These are phyloP conservation scores for Macrosoma leucophasiata DNA, from an alignment of 2,888 invertebrate species.

Conservation along the genomic window DNA sequence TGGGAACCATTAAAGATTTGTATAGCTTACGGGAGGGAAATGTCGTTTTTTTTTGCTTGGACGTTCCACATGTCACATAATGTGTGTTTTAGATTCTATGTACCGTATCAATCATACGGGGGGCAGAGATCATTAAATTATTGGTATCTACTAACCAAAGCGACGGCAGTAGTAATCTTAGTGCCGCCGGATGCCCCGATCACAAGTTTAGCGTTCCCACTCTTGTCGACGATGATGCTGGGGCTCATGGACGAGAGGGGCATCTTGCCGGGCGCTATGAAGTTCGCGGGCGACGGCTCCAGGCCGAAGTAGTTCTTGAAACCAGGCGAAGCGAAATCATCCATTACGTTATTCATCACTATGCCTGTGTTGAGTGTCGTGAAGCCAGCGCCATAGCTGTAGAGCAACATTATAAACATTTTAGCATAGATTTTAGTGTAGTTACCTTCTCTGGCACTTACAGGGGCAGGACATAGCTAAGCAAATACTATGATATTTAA, in stretches of 20 bases:
- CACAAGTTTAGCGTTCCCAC: slow-evolving; percentile 81
- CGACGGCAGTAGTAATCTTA: slow-evolving; percentile 84
- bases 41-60: too few species aligned
- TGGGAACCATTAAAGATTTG: too few species aligned
- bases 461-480: too few species aligned
- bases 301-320: slow-evolving; percentile 81
- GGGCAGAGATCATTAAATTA: neutral
- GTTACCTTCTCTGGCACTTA: too few species aligned
- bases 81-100: too few species aligned
- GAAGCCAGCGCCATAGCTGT: slow-evolving; percentile 88
- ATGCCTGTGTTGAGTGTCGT: slow-evolving; percentile 89
- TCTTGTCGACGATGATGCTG: slow-evolving; percentile 81
- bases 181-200: slow-evolving; percentile 91
- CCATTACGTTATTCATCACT: slow-evolving; percentile 96
- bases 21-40: too few species aligned
- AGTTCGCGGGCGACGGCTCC: slow-evolving; percentile 87
- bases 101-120: too few species aligned
- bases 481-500: too few species aligned
- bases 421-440: too few species aligned
- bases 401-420: slow-evolving; percentile 33
- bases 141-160: slow-evolving; percentile 65
- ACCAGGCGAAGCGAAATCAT: slow-evolving; percentile 91
- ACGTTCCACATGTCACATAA: too few species aligned
- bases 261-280: slow-evolving; percentile 85
- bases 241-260: slow-evolving; percentile 93